Conservation (phyloP, 2,888 invertebrate species). For the Leptinotarsa haldemani region DNA sequence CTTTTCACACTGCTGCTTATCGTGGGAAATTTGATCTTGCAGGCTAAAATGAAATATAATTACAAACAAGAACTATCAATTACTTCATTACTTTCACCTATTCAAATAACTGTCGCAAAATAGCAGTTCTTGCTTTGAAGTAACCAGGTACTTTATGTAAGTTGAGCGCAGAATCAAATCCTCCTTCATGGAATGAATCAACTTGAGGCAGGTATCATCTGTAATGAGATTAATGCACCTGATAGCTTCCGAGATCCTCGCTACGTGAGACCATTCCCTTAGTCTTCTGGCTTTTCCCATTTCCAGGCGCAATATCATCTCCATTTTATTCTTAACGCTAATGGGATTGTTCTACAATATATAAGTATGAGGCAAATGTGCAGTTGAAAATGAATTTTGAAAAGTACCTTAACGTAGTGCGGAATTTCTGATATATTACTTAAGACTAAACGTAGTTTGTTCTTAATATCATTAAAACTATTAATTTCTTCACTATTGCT, state of each 20-base stretch:
- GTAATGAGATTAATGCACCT: slow-evolving; percentile 82
- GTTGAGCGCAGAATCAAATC: slow-evolving; percentile 83
- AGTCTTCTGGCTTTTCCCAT: slow-evolving; percentile 85
- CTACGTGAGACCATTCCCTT: slow-evolving; percentile 80
- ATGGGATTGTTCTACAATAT: slow-evolving; percentile 51
- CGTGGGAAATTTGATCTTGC: slow-evolving; percentile 73
- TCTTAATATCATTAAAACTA: slow-evolving; percentile 78
- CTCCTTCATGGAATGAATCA: slow-evolving; percentile 79
- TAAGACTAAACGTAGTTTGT: slow-evolving; percentile 89
- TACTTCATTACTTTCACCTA: slow-evolving; percentile 62
- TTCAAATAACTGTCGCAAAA: slow-evolving; percentile 79
- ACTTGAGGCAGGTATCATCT: slow-evolving; percentile 75
- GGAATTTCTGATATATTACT: slow-evolving; percentile 85
- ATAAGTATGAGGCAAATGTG: slow-evolving; percentile 13
- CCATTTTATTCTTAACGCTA: slow-evolving; percentile 65
- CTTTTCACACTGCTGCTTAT: slow-evolving; percentile 78
- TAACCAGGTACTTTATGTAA: slow-evolving; percentile 84
- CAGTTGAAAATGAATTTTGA: background rate
- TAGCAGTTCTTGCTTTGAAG: slow-evolving; percentile 84
- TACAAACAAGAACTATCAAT: slow-evolving; percentile 29
- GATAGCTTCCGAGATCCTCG: slow-evolving; percentile 85
- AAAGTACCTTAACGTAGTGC: slow-evolving; percentile 56
- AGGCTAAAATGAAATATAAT: slow-evolving; percentile 62
- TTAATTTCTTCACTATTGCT: slow-evolving; percentile 69
- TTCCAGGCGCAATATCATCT: slow-evolving; percentile 79